Evolutionary conservation across 1,140 invertebrate genomes (phyloP).

Genomic region (Copidosoma floridanum): DNA sequence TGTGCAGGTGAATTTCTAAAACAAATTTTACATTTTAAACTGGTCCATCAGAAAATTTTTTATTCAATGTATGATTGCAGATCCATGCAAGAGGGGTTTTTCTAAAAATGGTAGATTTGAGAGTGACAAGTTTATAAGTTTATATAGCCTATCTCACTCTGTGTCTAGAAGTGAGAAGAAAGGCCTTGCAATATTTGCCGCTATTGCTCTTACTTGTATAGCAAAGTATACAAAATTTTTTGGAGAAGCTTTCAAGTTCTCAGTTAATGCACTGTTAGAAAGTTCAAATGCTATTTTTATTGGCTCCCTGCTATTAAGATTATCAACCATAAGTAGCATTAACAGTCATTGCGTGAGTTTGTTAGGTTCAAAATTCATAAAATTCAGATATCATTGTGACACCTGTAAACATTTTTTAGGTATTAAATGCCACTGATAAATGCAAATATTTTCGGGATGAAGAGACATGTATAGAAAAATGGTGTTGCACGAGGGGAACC

Average conservation of each 20-base stretch:
- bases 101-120: constrained; percentile 51
- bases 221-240: constrained; percentile 62
- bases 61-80: constrained; percentile 27
- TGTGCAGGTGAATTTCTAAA: constrained; percentile 31
- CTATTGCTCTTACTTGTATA: constrained; percentile 67
- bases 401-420: not conserved
- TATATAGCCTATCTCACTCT: constrained; percentile 75
- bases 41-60: not conserved
- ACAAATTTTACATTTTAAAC: not conserved
- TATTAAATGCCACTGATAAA: not conserved
- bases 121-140: constrained; percentile 54
- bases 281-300: constrained; percentile 40
- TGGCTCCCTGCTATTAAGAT: constrained; percentile 56
- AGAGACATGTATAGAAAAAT: not conserved
- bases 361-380: not conserved
- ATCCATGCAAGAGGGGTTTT: constrained; percentile 46
- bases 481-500: not conserved
- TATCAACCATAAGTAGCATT: not conserved
- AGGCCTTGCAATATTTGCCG: constrained; percentile 68
- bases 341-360: not conserved
- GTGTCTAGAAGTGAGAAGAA: constrained; percentile 57
- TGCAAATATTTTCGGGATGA: not conserved
- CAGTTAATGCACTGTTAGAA: constrained; percentile 24
- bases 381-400: no score
- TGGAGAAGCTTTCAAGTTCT: constrained; percentile 35